Base-by-base conservation (phyloP, 1,140 invertebrate species). In the Eupristina koningsbergeri region DNA sequence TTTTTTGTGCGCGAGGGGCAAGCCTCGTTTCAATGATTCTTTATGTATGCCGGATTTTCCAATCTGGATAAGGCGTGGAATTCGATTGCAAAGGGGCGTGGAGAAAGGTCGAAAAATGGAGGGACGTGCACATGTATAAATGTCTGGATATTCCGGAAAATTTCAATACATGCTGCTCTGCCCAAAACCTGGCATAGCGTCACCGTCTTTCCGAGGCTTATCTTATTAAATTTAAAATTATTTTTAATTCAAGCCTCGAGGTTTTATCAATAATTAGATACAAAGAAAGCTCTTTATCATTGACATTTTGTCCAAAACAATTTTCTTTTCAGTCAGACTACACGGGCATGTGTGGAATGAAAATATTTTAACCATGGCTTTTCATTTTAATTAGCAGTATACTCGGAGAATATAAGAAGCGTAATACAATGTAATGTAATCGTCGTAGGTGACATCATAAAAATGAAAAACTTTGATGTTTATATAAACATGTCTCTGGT, bases 71-170 rank as follows among this genome's bases (percentile, higher is more conserved):
- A 41, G 67, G 36, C 67, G 67, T 41, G 67, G 67, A 71, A 71
- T 71, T 71, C 67, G 67, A 71, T 71, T 71, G 41, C 22, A n/a
- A 71, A 41, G 67, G 64, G 36, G 67, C 67, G 67, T 71, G 67
- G 34, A n/a, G 64, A n/a, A 17, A 41, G 22, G 67, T 17, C n/a
- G 31, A 67, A 67, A 67, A 67, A 36, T 67, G 64, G 64, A 67
- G 34, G 34, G 31, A 67, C 13, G 0, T 67, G 31, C 3, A 29
- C 64, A 31, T 5, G 15, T 67, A 67, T 39, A 67, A 17, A 39
- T n/a, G 11, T 39, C 34, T 34, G 15, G 31, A 36, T 67, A 39
- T 67, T 67, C 31, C 1, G 36, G 64, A 67, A 34, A 5, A 67
- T 67, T 67, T 67, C 22, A 67, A 67, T 34, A 39, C n/a, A 67